Evolutionary conservation across 2,113 vertebrate genomes (phyloP).

Genomic region (Oreotragus oreotragus): DNA sequence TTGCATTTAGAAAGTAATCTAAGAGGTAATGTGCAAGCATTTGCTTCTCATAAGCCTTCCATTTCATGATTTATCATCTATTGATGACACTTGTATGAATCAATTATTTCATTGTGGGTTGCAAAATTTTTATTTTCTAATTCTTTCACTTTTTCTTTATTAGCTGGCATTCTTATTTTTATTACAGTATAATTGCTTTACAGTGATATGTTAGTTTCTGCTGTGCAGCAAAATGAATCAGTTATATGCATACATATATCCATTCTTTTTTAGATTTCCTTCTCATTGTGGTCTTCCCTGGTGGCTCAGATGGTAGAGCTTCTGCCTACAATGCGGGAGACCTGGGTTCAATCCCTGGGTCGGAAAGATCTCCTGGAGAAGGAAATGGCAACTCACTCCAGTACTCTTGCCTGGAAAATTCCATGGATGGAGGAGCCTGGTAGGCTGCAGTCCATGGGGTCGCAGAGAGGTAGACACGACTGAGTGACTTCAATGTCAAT

Average conservation of each 20-base stretch:
- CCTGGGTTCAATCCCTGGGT: no score
- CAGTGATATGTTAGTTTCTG: neutral
- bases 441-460: no score
- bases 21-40: neutral
- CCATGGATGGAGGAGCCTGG: no score
- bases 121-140: slow-evolving; percentile 2
- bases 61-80: neutral
- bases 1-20: neutral
- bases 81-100: neutral
- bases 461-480: no score
- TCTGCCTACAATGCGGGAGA: no score
- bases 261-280: neutral
- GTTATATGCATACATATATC: neutral
- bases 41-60: neutral
- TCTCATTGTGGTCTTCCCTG: neutral
- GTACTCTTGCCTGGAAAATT: no score
- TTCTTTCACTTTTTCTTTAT: neutral
- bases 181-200: neutral
- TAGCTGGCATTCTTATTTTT: neutral
- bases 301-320: no score
- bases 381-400: no score
- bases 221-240: neutral
- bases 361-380: no score
- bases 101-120: neutral
- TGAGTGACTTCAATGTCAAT: no score